phyloP scores from a whole-genome alignment of 1,140 invertebrate species.

The Drosophila willistoni region DNA sequence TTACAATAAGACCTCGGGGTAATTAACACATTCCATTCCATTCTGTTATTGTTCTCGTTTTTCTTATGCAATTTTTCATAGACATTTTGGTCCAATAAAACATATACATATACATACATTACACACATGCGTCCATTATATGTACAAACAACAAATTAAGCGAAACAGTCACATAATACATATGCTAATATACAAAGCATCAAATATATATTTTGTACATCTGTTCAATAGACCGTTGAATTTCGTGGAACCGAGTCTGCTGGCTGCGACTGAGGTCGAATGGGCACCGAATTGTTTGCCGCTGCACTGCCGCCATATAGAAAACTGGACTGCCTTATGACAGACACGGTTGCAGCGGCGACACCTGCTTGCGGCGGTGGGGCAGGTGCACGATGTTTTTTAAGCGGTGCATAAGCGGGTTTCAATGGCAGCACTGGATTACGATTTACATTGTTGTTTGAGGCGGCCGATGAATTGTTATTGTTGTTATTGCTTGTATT shows the following conservation, averaged over 20 bases:
- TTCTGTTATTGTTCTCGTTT: conserved; percentile 32
- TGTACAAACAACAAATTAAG: conserved; percentile 8
- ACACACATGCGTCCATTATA: conserved; percentile 8
- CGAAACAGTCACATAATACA: conserved; percentile 19
- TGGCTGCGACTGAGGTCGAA: conserved; percentile 61
- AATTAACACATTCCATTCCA: conserved; percentile 1
- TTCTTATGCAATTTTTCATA: conserved; percentile 27
- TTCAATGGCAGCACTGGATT: conserved; percentile 44
- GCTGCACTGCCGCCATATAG: conserved; percentile 66
- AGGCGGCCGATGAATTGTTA: conserved; percentile 53
- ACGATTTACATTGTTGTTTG: conserved; percentile 52
- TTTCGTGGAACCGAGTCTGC: conserved; percentile 52
- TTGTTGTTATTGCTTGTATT: conserved; percentile 55
- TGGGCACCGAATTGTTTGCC: conserved; percentile 10
- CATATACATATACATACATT: conserved; percentile 15
- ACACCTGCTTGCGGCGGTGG: conserved; percentile 78
- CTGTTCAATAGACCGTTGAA: conserved; percentile 64
- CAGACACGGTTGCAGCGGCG: conserved; percentile 76
- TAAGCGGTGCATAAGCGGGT: conserved; percentile 69
- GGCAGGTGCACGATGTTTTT: conserved; percentile 75
- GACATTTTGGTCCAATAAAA: conserved; percentile 33
- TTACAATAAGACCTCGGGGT: neutral
- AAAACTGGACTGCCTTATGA: conserved; percentile 79
- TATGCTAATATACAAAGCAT: conserved; percentile 12
- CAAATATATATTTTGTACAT: neutral